These are phyloP conservation scores for Campaea margaritaria DNA, from an alignment of 2,888 invertebrate genomes.

Conservation along the genomic window DNA sequence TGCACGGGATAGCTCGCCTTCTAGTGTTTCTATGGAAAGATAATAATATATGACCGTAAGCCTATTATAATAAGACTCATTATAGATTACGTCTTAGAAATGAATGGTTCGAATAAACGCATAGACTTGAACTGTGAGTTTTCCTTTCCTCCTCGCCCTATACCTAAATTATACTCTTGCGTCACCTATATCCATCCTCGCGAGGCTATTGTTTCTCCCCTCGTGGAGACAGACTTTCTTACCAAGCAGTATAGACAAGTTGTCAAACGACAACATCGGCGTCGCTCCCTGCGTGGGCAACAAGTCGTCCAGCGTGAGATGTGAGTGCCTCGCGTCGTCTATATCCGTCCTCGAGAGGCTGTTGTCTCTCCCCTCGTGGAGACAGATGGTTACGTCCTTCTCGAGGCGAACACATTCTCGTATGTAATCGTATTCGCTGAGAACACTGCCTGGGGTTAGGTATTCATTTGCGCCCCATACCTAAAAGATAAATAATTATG, in stretches of 20 bases:
- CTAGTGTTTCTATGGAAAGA: slow-evolving; percentile 88
- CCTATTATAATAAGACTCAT: not conserved
- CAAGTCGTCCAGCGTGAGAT: slow-evolving; percentile 91
- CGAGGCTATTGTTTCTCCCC: no score
- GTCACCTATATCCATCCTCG: no score
- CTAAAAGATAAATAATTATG: slow-evolving; percentile 64
- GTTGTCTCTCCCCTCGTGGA: slow-evolving; percentile 87
- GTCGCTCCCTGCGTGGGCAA: slow-evolving; percentile 89
- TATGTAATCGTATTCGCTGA: slow-evolving; percentile 96
- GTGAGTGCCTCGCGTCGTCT: slow-evolving; percentile 92
- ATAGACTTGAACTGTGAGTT: no score
- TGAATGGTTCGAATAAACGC: no score
- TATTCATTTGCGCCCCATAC: slow-evolving; percentile 96
- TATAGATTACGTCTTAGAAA: not conserved
- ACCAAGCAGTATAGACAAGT: slow-evolving; percentile 94
- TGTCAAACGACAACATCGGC: slow-evolving; percentile 91
- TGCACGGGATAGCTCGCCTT: slow-evolving; percentile 92
- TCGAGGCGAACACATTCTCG: slow-evolving; percentile 97
- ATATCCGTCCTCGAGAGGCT: slow-evolving; percentile 91
- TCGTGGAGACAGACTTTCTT: slow-evolving; percentile 53
- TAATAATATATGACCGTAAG: not conserved
- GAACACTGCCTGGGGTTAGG: slow-evolving; percentile 91
- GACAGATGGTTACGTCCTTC: slow-evolving; percentile 91
- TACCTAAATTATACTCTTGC: no score
- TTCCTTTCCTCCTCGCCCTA: no score